Evolutionary conservation across 2,888 invertebrate genomes (phyloP).

Genomic region (Diarsia rubi): DNA sequence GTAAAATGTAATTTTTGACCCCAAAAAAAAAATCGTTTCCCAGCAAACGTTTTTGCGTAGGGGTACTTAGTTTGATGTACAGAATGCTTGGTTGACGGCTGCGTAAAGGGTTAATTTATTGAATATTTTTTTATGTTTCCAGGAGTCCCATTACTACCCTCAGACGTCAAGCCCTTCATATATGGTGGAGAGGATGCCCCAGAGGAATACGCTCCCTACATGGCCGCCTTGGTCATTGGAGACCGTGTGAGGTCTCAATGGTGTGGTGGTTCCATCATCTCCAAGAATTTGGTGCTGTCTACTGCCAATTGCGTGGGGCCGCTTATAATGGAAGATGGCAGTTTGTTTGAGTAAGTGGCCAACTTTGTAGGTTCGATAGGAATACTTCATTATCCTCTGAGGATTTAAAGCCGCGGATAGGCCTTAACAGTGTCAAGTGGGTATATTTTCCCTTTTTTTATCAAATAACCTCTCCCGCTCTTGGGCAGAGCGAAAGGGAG

Average conservation of each 20-base stretch:
- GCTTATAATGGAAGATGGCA: constrained; percentile 19
- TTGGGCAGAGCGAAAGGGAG: no score
- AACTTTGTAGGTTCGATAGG: neutral
- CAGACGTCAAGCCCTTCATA: constrained; percentile 47
- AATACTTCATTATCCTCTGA: neutral
- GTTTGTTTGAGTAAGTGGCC: constrained; percentile 55
- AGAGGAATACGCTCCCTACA: constrained; percentile 58
- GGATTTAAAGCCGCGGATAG: neutral
- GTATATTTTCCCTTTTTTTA: neutral
- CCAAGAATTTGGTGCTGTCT: constrained; percentile 49
- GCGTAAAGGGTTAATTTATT: no score
- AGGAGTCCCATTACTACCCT: constrained; percentile 33
- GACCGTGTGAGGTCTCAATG: constrained; percentile 21
- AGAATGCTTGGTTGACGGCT: no score
- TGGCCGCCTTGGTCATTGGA: constrained; percentile 57
- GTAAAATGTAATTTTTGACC: no score
- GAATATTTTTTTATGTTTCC: constrained; percentile 10
- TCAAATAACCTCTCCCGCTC: no score
- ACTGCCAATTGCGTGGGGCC: constrained; percentile 67
- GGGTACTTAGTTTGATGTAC: no score
- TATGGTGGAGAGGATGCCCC: constrained; percentile 65
- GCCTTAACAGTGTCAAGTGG: neutral
- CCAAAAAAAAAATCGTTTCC: no score
- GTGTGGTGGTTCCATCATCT: constrained; percentile 68
- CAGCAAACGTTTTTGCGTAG: no score